Percentiles rank a stretch among this genome's conserved stretches.
phyloP scores from a whole-genome alignment of 1,140 invertebrate genomes.

The Neodiprion lecontei region DNA sequence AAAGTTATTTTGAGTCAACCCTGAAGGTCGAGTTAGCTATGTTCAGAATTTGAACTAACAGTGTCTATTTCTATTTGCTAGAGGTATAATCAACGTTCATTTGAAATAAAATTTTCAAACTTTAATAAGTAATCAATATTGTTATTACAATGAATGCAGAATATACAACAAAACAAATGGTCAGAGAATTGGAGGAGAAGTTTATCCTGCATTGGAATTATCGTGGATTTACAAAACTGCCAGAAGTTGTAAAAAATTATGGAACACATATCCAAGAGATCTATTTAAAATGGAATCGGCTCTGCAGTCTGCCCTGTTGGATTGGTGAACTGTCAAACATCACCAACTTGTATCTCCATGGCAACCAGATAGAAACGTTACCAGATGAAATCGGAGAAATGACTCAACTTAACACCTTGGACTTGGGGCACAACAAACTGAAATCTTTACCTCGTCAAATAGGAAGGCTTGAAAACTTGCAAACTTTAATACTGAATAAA shows the following conservation, averaged over 20 bases:
- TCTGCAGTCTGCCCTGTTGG: conserved; percentile 45
- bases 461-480: conserved; percentile 34
- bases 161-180: conserved; percentile 25
- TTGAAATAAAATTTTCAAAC: no score
- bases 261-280: conserved; percentile 45
- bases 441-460: conserved; percentile 36
- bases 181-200: conserved; percentile 45
- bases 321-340: conserved; percentile 44
- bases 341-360: conserved; percentile 49
- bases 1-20: conserved; percentile 2
- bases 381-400: conserved; percentile 40
- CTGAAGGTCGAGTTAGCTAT: not conserved
- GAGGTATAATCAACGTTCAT: not conserved
- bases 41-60: not conserved
- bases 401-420: conserved; percentile 40
- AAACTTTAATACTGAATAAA: conserved; percentile 40
- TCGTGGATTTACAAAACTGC: conserved; percentile 41
- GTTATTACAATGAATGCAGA: not conserved
- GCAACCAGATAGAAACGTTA: conserved; percentile 42
- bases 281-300: conserved; percentile 51
- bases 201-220: conserved; percentile 53
- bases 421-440: conserved; percentile 47
- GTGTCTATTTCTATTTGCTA: conserved; percentile 1
- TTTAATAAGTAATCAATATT: no score
- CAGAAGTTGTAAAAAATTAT: conserved; percentile 37